Conservation (phyloP, 2,113 vertebrate species). For the Stigmatopora argus region DNA sequence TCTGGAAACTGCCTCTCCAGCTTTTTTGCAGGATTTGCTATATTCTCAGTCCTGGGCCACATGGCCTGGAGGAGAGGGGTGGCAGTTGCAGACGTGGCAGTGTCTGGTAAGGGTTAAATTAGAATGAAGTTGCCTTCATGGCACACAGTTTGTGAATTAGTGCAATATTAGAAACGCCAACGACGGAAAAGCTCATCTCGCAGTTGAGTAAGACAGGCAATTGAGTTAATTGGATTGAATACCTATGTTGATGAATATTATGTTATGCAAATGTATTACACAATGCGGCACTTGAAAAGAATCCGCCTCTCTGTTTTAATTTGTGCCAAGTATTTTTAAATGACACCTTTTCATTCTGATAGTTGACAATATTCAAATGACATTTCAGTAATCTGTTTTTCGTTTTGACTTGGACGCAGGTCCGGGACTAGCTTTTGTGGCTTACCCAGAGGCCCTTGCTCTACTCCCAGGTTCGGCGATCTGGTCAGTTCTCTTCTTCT, state of each 20-base stretch:
- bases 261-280: neutral
- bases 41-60: slow-evolving; percentile 78
- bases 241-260: too few relatives aligned
- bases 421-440: slow-evolving; percentile 78
- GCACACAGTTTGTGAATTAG: too few relatives aligned
- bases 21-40: slow-evolving; percentile 78
- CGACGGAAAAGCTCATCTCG: too few relatives aligned
- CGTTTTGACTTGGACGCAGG: slow-evolving; percentile 45
- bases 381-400: neutral
- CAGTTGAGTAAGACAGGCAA: neutral
- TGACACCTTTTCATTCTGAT: neutral
- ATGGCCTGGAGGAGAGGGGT: slow-evolving; percentile 78
- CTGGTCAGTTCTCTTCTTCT: slow-evolving; percentile 79
- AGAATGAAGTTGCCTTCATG: too few relatives aligned
- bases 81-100: slow-evolving; percentile 71
- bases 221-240: neutral
- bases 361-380: neutral
- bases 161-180: too few relatives aligned
- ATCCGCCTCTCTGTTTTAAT: neutral
- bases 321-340: neutral
- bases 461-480: slow-evolving; percentile 75
- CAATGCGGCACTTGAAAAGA: neutral
- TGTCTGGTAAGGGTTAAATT: slow-evolving; percentile 63
- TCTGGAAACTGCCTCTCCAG: slow-evolving; percentile 75
- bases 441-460: slow-evolving; percentile 80